Evolutionary conservation across 2,113 vertebrate species (phyloP).

Genomic region (Corythornis madagascariensis): DNA sequence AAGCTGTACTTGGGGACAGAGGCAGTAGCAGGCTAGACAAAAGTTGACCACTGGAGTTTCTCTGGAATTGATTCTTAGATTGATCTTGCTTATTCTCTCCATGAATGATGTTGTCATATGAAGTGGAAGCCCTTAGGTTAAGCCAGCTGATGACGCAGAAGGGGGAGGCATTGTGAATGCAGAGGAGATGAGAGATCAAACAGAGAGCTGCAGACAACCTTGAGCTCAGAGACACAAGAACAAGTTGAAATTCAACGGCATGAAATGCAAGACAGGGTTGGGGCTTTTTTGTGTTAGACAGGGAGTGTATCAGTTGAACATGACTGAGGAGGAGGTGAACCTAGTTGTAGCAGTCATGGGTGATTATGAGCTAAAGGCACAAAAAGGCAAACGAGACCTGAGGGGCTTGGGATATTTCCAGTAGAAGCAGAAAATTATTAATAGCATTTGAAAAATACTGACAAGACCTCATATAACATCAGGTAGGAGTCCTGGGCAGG

Average conservation of each 20-base stretch:
- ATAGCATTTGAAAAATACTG: conserved; percentile 27
- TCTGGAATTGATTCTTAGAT: conserved; percentile 40
- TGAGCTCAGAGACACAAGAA: not conserved
- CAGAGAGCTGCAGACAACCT: conserved; percentile 62
- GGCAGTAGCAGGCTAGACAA: not conserved
- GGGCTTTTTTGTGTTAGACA: conserved; percentile 1
- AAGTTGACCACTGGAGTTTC: conserved; percentile 22
- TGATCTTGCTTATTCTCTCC: conserved; percentile 50
- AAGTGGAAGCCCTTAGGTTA: conserved; percentile 46
- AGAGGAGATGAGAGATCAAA: conserved; percentile 54
- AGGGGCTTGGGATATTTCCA: conserved; percentile 24
- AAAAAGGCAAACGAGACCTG: not conserved
- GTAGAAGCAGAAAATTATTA: conserved; percentile 37
- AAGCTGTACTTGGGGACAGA: conserved; percentile 12
- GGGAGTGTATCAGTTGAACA: conserved; percentile 46
- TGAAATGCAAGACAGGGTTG: conserved; percentile 55
- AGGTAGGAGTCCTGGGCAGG: conserved; percentile 14
- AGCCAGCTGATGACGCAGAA: conserved; percentile 58
- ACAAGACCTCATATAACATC: not conserved
- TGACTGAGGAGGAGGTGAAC: conserved; percentile 51
- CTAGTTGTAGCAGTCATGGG: conserved; percentile 21
- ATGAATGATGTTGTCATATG: conserved; percentile 63
- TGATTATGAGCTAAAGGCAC: conserved; percentile 46
- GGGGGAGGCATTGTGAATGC: conserved; percentile 52
- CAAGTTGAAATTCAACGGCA: conserved; percentile 56